Base-by-base conservation (phyloP, 2,797 vertebrate genomes). In the Cynodonichthys magdalenae region DNA sequence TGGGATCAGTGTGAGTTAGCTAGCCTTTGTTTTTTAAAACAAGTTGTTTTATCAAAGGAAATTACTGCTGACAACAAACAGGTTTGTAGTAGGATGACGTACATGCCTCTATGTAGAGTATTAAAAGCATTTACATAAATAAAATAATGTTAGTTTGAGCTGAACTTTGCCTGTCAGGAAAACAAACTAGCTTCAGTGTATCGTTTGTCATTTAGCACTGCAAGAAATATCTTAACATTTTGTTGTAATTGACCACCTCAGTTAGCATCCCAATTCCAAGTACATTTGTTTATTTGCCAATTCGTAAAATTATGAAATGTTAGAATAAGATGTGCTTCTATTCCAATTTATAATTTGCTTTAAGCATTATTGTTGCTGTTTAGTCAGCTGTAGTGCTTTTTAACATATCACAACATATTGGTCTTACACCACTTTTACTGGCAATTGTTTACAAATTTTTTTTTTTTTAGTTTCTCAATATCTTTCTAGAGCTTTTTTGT, bases 41-140 rank as follows among this genome's bases (percentile, higher is more conserved):
- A 75, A 85, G 70, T 80, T 70, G 31, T 34, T 74, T 64, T 66
- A 10, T 29, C n/a, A 1, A 7, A 27, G 4, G 24, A 66, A 48
- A 55, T 0, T 19, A 27, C 3, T 1, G 15, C 1, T 53, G 34
- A 53, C 60, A 57, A 17, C 56, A 24, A 46, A n/a, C 27, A 14
- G 14, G 15, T 0, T 31, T 36, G 34, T 36, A 9, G 8, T 4
- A 27, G 15, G 0, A 0, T 15, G 10, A 0, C 46, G 15, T 27
- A 12, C 5, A 55, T 20, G 24, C 12, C 0, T 15, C 0, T 55
- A 14, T 18, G 12, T 10, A 44, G 2, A 9, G 0, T 8, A 19
- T 10, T 7, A 6, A 17, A 34, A 24, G 10, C 15, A 39, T 47
- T 6, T 44, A 1, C 4, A 18, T 31, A 10, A 28, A 18, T 44